phyloP scores from a whole-genome alignment of 1,140 invertebrate species.

The Drosophila miranda region DNA sequence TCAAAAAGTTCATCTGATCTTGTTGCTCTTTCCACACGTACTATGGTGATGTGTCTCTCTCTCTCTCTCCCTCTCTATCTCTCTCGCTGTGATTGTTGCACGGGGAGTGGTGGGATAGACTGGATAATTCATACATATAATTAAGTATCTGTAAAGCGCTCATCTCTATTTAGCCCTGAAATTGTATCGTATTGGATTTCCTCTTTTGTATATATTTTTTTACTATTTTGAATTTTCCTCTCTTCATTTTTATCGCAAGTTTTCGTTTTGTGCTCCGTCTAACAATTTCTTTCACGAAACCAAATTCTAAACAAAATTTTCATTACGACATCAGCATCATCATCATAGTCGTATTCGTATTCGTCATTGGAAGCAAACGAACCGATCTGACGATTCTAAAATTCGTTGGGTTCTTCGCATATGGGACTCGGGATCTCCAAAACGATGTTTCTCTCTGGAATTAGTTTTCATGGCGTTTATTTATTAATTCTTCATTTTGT shows the following conservation, averaged over 20 bases:
- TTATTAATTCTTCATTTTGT: conserved; percentile 32
- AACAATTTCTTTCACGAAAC: conserved; percentile 60
- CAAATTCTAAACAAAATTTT: conserved; percentile 70
- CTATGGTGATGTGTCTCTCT: not conserved
- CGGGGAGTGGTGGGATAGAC: not conserved
- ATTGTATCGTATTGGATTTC: conserved; percentile 40
- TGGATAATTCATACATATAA: conserved; percentile 68
- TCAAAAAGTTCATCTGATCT: conserved; percentile 59
- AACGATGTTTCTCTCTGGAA: conserved; percentile 56
- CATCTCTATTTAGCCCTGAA: conserved; percentile 71
- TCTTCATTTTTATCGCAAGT: not conserved
- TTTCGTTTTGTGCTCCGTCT: conserved; percentile 10
- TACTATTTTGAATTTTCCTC: not conserved
- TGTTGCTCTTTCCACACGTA: not conserved
- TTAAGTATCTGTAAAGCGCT: conserved; percentile 50
- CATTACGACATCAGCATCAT: conserved; percentile 67
- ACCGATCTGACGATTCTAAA: no score
- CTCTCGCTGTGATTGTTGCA: conserved; percentile 3
- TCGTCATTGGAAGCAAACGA: conserved; percentile 26
- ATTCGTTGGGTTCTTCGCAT: conserved; percentile 37
- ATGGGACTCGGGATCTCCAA: not conserved
- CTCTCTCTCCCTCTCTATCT: not conserved
- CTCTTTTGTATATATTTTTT: conserved; percentile 8
- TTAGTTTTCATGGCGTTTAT: conserved; percentile 37
- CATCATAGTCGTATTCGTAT: conserved; percentile 23